Percentiles rank a stretch among this genome's conserved stretches.
Evolutionary conservation across 2,888 invertebrate genomes (phyloP).

Genomic region (Bellardia pandia): DNA sequence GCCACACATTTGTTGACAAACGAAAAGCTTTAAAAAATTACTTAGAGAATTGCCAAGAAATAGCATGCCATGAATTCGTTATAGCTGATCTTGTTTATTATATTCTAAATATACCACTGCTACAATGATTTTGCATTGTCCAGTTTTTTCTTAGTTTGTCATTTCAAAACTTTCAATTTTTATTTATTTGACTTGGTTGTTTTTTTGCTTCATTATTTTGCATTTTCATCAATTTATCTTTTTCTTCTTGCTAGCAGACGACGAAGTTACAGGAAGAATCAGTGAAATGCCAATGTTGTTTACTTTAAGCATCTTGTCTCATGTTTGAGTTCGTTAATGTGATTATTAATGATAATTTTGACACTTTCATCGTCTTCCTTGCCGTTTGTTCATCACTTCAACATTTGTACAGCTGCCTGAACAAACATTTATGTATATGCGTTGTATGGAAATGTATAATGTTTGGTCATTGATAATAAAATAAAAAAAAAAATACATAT

Average conservation of each 20-base stretch:
- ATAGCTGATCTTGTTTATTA: not conserved
- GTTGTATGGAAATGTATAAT: slow-evolving; percentile 55
- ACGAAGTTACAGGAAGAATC: slow-evolving; percentile 43
- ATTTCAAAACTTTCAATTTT: slow-evolving; percentile 56
- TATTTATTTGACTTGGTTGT: slow-evolving; percentile 72
- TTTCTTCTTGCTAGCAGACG: slow-evolving; percentile 33
- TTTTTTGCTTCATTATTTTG: slow-evolving; percentile 77
- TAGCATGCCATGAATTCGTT: slow-evolving; percentile 9
- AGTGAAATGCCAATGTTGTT: slow-evolving; percentile 63
- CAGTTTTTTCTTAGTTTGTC: slow-evolving; percentile 74
- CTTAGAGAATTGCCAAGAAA: too few species aligned
- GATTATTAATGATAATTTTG: slow-evolving; percentile 83
- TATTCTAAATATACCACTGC: not conserved
- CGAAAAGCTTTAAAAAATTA: too few species aligned
- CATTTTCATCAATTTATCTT: slow-evolving; percentile 82
- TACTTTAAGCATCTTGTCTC: slow-evolving; percentile 66
- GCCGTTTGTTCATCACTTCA: slow-evolving; percentile 47
- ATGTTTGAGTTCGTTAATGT: slow-evolving; percentile 76
- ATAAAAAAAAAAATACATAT: not conserved
- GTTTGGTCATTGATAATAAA: slow-evolving; percentile 68
- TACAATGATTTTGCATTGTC: slow-evolving; percentile 79
- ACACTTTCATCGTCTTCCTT: slow-evolving; percentile 80
- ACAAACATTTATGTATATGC: slow-evolving; percentile 20
- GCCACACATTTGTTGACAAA: too few species aligned
- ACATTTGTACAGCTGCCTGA: slow-evolving; percentile 81